These are phyloP conservation scores for Hucho hucho DNA, from an alignment of 2,113 vertebrate species.

Conservation along the genomic window DNA sequence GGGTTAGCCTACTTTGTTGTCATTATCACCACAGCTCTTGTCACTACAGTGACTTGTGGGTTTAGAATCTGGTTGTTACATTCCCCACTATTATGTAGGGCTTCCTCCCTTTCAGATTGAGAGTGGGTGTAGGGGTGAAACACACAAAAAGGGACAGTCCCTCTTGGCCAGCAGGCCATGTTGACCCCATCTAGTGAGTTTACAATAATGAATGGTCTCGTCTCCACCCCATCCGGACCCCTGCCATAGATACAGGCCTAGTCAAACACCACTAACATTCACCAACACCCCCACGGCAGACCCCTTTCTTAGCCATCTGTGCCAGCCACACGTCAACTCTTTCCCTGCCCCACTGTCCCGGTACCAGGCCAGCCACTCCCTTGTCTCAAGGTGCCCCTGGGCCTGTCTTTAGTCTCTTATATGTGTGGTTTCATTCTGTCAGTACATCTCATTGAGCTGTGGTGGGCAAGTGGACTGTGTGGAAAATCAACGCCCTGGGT, in stretches of 20 bases:
- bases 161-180: constrained; percentile 7
- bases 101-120: constrained; percentile 42
- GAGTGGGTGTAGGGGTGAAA: not conserved
- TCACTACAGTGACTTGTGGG: constrained; percentile 58
- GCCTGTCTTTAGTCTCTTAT: constrained; percentile 37
- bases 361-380: constrained; percentile 27
- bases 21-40: constrained; percentile 38
- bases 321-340: constrained; percentile 28
- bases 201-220: constrained; percentile 27
- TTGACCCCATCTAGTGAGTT: not conserved
- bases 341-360: constrained; percentile 13
- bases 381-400: constrained; percentile 42
- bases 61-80: constrained; percentile 73
- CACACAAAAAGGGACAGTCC: constrained; percentile 8
- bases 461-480: not conserved
- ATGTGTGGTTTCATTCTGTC: constrained; percentile 39
- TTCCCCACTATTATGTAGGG: constrained; percentile 67
- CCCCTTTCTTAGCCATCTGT: not conserved
- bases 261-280: constrained; percentile 3
- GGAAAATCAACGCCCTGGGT: constrained; percentile 46
- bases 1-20: constrained; percentile 8
- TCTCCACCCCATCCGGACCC: not conserved
- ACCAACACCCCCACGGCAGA: not conserved
- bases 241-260: constrained; percentile 1
- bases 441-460: constrained; percentile 40